Base-by-base conservation (phyloP, 2,797 vertebrate species). In the Aphelocoma californica region DNA sequence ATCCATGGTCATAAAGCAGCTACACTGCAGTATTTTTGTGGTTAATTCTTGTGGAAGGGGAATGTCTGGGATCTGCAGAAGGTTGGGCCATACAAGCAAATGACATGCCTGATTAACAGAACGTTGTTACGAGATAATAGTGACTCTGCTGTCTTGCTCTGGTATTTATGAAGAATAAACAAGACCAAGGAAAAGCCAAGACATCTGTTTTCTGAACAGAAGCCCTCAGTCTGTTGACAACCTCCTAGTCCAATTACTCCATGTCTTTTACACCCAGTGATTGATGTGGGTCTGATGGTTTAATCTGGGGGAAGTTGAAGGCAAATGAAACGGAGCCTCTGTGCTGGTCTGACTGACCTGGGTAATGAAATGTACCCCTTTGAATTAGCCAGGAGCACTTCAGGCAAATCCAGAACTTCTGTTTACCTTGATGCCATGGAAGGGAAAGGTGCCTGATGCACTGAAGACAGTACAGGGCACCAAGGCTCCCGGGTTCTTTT, bases 101-200 rank as follows among this genome's bases (percentile, higher is more conserved):
- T 89, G 86, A 71, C 71, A 87, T 89, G 81, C 86, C 67, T 91
- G 92, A 95, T 92, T 93, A 96, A 80, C 64, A 94, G 86, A 92
- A 92, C 0, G 9, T 86, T 93, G 66, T 89, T 70, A 84, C 0
- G 1, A 81, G 90, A 88, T 89, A 95, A 95, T 87, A 77, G 86
- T 78, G 86, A 64, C 71, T 86, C 88, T 83, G 86, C 78, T 71
- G 53, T 44, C 86, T 92, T 96, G 92, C 91, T 91, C 75, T 95
- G 83, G 64, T 69, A 83, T 90, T 93, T 94, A 80, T 87, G 88
- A 94, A 80, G 88, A 92, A 88, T 69, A 88, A 97, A 90, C 78
- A 90, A 90, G 90, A 87, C 64, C 73, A 73, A 88, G 86, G 53
- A 40, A 87, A 95, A 93, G 64, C 67, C 79, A 87, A 91, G 81